Conservation (phyloP, 2,888 invertebrate species). For the Rambutsinella grinnellia region DNA sequence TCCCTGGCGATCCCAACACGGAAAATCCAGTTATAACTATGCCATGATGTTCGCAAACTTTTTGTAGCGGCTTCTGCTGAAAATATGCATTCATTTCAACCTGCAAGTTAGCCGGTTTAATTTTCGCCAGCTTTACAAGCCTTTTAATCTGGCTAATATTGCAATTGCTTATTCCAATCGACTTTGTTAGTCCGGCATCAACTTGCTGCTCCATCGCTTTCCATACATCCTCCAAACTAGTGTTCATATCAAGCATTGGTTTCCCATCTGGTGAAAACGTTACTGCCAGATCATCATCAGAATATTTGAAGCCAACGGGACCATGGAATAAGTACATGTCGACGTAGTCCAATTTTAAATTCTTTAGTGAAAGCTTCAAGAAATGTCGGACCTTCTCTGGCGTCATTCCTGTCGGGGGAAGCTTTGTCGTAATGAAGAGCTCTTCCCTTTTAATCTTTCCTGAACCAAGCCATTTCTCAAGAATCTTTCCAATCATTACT, state of each 20-base stretch:
- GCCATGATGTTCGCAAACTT: constrained; percentile 47
- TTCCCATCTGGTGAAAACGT: constrained; percentile 75
- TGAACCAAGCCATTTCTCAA: constrained; percentile 79
- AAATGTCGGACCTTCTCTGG: constrained; percentile 70
- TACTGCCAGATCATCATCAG: constrained; percentile 73
- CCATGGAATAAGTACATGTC: constrained; percentile 86
- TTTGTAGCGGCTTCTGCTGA: constrained; percentile 51
- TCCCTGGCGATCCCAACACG: constrained; percentile 83
- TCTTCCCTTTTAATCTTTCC: constrained; percentile 81
- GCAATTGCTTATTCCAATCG: constrained; percentile 90
- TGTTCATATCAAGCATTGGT: constrained; percentile 59
- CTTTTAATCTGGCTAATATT: constrained; percentile 80
- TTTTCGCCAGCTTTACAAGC: constrained; percentile 74
- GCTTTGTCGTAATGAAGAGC: constrained; percentile 83
- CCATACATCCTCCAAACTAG: constrained; percentile 82
- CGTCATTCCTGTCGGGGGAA: constrained; percentile 34
- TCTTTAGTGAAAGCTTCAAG: constrained; percentile 77
- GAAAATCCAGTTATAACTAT: constrained; percentile 61
- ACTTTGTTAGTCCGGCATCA: constrained; percentile 77
- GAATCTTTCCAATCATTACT: constrained; percentile 79
- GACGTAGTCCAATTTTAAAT: constrained; percentile 82
- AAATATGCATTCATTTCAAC: constrained; percentile 59
- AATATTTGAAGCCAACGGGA: constrained; percentile 79
- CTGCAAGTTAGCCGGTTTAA: constrained; percentile 75
- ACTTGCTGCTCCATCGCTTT: constrained; percentile 77